Evolutionary conservation across 2,113 vertebrate species (phyloP).

Genomic region (Anarhynchus alexandrinus): DNA sequence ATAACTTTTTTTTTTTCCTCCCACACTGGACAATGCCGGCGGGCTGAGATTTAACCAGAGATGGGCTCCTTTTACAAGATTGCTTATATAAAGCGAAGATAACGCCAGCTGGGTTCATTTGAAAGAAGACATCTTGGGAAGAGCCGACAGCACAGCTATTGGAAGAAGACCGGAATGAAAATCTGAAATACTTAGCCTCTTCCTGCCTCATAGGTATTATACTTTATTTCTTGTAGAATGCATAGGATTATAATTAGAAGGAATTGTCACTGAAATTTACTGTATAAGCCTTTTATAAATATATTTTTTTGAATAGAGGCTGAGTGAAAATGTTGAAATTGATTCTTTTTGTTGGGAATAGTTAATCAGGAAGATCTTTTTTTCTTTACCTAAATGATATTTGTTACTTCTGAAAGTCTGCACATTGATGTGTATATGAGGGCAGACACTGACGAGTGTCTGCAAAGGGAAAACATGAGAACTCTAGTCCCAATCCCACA

Average conservation of each 20-base stretch:
- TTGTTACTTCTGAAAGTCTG: not conserved
- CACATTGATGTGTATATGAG: not conserved
- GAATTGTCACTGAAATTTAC: not conserved
- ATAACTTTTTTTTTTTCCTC: slow-evolving; percentile 30
- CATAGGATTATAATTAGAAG: not conserved
- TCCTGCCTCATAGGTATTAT: slow-evolving; percentile 40
- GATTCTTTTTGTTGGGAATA: not conserved
- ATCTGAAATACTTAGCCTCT: not conserved
- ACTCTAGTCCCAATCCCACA: not conserved
- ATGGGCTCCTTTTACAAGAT: slow-evolving; percentile 73
- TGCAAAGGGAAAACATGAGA: not conserved
- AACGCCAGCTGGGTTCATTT: slow-evolving; percentile 49
- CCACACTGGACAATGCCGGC: slow-evolving; percentile 59
- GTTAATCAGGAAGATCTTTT: not conserved
- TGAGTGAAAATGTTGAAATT: not conserved
- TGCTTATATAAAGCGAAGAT: slow-evolving; percentile 74
- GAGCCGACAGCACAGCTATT: not conserved
- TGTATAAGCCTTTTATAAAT: not conserved
- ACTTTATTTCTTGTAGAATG: slow-evolving; percentile 5
- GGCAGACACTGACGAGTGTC: too few species aligned
- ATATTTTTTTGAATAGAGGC: not conserved
- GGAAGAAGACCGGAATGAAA: slow-evolving; percentile 45
- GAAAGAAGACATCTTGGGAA: slow-evolving; percentile 58
- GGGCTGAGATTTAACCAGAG: slow-evolving; percentile 71
- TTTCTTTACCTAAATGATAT: not conserved